Evolutionary conservation across 2,113 vertebrate genomes (phyloP).

Genomic region (Proteles cristata): DNA sequence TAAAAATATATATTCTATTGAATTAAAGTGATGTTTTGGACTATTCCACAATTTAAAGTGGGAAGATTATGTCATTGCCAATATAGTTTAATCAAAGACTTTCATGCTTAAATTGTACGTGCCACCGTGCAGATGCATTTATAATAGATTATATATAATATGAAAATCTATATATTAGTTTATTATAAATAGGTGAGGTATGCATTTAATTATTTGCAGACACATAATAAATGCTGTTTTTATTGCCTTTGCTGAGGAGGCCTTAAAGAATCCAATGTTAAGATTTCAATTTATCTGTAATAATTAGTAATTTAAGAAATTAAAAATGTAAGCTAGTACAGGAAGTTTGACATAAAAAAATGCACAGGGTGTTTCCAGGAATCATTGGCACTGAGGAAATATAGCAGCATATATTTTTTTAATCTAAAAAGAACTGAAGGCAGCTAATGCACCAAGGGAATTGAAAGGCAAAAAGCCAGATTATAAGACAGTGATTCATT

Average conservation of each 20-base stretch:
- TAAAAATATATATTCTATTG: not conserved
- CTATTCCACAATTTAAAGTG: not conserved
- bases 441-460: not conserved
- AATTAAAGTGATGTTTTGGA: slow-evolving; percentile 7
- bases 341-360: slow-evolving; percentile 19
- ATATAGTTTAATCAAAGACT: slow-evolving; percentile 23
- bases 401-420: not conserved
- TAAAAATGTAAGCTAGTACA: not conserved
- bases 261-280: not conserved
- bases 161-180: slow-evolving; percentile 11
- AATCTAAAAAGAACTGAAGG: not conserved
- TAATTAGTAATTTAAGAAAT: slow-evolving; percentile 14
- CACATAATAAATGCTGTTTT: not conserved
- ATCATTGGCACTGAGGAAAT: not conserved
- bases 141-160: not conserved
- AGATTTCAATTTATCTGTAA: not conserved
- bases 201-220: not conserved
- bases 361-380: not conserved
- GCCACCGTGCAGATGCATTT: not conserved
- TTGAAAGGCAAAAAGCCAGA: not conserved
- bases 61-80: not conserved
- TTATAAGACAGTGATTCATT: not conserved
- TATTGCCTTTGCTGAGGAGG: not conserved
- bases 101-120: not conserved
- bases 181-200: not conserved